Evolutionary conservation across 2,888 invertebrate species (phyloP), one percentile per base, ranked within the genome.

Genomic region (Cremastobaeus sp.): DNA sequence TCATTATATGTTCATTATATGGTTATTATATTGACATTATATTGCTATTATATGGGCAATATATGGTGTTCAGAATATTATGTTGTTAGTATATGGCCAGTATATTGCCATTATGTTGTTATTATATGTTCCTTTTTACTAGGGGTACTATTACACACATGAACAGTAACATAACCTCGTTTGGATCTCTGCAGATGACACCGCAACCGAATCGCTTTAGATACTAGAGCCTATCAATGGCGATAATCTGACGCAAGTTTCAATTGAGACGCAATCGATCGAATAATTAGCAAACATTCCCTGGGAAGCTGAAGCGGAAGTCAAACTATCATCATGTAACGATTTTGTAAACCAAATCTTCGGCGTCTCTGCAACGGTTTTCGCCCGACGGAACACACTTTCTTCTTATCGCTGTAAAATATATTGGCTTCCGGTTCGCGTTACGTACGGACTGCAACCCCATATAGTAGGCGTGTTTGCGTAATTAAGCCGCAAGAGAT

Each of bases 401-500:
- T 76, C 76, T 78, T 77, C 77, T 77, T 78, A 76, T 76, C 76
- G 74, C 74, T 50, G 77, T 75, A 76, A 78, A 76, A 76, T 78
- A 76, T 76, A 78, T 76, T 66, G 81, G 79, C 78, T 82, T 81
- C 81, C 81, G 78, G 83, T 81, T 85, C 80, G 81, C 78, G 82
- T 83, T 84, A 83, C 83, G 74, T 77, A 79, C 81, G 79, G 77
- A 83, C 80, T 81, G 80, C 81, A 83, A 80, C 76, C 76, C 60
- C 74, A 69, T 83, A 82, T 81, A 82, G 83, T 81, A 84, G 84
- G 83, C 83, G 84, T 85, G 85, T 82, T 84, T 82, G 82, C 83
- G 84, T 86, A 86, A 86, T 86, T 86, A 86, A 86, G 85, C 85
- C 85, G 80, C 85, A 78, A 80, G 85, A 84, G 85, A 86, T 85